phyloP scores from a whole-genome alignment of 2,113 vertebrate genomes.

The Apeltes quadracus region DNA sequence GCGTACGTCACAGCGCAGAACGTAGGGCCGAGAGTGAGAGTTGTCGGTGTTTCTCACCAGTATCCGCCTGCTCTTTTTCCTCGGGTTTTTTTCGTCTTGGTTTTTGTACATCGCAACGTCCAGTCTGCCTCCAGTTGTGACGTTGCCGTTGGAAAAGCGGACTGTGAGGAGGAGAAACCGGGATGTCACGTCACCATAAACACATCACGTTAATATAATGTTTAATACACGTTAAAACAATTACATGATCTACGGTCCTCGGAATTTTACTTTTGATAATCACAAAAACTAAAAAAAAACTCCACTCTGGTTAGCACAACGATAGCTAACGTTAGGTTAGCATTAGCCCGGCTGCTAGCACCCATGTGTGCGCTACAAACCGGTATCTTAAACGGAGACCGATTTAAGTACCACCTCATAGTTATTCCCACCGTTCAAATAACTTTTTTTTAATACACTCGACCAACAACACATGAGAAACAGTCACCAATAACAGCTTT shows the following conservation, averaged over 20 bases:
- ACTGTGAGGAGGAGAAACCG: constrained; percentile 73
- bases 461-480: neutral
- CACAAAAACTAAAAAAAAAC: no score
- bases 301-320: neutral
- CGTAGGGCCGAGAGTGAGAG: neutral
- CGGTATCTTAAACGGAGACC: neutral
- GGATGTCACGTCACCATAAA: no score
- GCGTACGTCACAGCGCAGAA: neutral
- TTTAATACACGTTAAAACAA: neutral
- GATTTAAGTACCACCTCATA: neutral
- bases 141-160: constrained; percentile 88
- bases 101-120: constrained; percentile 83
- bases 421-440: fast-evolving
- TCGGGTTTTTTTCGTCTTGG: constrained; percentile 81
- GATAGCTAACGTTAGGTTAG: no score
- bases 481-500: constrained; percentile 74
- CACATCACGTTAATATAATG: neutral
- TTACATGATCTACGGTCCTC: neutral
- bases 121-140: constrained; percentile 78
- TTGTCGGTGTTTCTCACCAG: constrained; percentile 78
- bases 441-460: fast-evolving
- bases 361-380: constrained; percentile 39
- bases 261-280: neutral
- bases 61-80: constrained; percentile 83
- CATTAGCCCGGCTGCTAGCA: neutral